A percentile compares a stretch with the other conserved stretches of the same genome.
These are phyloP conservation scores for Leptosomus discolor DNA, from an alignment of 2,113 vertebrate species.

Conservation along the genomic window DNA sequence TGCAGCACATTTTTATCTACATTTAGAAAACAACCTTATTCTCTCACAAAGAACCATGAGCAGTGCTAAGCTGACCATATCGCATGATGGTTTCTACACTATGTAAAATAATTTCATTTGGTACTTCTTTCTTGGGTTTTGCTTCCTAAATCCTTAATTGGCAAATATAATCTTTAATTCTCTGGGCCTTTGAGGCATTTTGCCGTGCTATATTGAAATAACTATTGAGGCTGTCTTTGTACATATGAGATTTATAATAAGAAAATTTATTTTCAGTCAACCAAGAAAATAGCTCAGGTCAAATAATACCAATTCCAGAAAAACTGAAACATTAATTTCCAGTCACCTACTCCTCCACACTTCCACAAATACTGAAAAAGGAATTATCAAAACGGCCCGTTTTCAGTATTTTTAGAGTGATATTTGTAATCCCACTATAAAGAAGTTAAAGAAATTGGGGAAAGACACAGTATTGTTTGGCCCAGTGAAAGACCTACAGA, in stretches of 20 bases:
- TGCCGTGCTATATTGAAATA: slow-evolving; percentile 36
- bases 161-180: slow-evolving; percentile 43
- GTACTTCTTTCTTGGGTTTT: background rate
- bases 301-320: background rate
- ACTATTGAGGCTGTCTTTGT: slow-evolving; percentile 1
- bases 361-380: background rate
- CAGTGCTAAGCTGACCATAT: slow-evolving; percentile 41
- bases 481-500: background rate
- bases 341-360: background rate
- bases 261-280: background rate
- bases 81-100: slow-evolving; percentile 43
- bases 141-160: slow-evolving; percentile 65
- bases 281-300: background rate
- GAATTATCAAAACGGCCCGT: background rate
- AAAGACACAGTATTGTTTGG: background rate
- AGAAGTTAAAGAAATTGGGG: background rate
- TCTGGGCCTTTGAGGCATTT: slow-evolving; percentile 29
- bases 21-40: slow-evolving; percentile 51
- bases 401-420: background rate
- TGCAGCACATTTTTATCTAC: slow-evolving; percentile 29
- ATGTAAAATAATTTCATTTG: slow-evolving; percentile 45
- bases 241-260: slow-evolving; percentile 6
- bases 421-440: background rate
- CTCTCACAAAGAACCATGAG: slow-evolving; percentile 4
- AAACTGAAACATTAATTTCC: slow-evolving; percentile 3